phyloP scores from a whole-genome alignment of 2,797 vertebrate species.

The Hypotaenidia okinawae region DNA sequence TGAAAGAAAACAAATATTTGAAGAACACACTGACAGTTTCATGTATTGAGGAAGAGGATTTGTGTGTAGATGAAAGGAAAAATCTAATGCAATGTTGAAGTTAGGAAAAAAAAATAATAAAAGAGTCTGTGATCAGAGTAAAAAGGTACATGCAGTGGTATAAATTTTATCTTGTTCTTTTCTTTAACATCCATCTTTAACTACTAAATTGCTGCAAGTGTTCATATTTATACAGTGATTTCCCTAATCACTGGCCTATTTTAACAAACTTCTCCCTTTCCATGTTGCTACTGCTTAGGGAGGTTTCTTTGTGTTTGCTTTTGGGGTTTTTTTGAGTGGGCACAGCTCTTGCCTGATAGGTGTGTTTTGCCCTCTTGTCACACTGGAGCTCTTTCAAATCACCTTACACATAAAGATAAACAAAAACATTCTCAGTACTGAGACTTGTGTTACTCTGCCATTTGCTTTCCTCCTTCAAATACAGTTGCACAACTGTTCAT shows the following conservation, averaged over 20 bases:
- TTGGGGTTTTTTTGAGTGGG: fast-evolving
- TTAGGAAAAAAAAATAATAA: neutral
- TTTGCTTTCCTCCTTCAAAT: neutral
- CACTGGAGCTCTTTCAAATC: neutral
- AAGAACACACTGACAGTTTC: neutral
- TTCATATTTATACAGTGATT: neutral
- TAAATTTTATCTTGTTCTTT: neutral
- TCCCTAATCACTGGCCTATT: neutral
- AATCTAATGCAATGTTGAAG: neutral
- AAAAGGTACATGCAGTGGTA: neutral
- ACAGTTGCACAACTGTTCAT: neutral
- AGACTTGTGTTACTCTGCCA: neutral
- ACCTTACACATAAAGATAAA: neutral
- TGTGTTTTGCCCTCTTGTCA: neutral
- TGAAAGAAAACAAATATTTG: neutral
- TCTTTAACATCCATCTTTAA: neutral
- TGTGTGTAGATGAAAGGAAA: neutral
- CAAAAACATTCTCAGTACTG: neutral
- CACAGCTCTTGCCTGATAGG: neutral
- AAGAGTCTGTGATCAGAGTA: neutral
- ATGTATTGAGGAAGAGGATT: neutral
- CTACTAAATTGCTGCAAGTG: neutral
- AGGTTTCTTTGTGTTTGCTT: neutral
- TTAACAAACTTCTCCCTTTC: neutral
- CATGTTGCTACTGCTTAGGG: neutral